phyloP scores from a whole-genome alignment of 2,797 vertebrate species.

The Bradypodion ventrale region DNA sequence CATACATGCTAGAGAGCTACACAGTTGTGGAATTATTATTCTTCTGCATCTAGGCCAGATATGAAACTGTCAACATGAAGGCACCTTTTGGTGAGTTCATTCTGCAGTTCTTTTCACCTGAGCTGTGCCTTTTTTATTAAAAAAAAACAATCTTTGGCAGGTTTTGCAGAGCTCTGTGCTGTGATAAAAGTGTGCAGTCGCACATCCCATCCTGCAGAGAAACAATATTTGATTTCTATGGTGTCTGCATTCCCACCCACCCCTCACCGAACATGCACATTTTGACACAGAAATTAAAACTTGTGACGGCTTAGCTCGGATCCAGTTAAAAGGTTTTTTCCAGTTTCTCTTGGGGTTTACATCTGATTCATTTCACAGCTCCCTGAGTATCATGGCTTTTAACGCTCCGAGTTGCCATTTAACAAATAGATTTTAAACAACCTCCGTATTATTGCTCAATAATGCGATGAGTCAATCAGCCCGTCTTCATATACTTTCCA shows the following conservation, averaged over 20 bases:
- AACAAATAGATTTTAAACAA: conserved; percentile 35
- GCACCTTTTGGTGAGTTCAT: no score
- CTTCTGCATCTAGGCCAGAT: no score
- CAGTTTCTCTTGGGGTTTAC: neutral
- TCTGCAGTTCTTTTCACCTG: no score
- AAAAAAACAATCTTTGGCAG: no score
- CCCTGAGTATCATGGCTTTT: conserved; percentile 11
- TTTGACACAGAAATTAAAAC: neutral
- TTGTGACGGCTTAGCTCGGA: neutral
- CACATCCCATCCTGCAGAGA: no score
- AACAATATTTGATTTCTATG: neutral
- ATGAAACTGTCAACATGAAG: no score
- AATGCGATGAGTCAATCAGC: conserved; percentile 41
- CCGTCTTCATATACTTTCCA: conserved; percentile 28
- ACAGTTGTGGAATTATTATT: no score
- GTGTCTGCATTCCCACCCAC: neutral
- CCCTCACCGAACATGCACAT: neutral
- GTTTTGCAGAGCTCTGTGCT: no score
- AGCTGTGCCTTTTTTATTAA: no score
- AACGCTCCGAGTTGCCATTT: conserved; percentile 37
- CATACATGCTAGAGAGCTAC: no score
- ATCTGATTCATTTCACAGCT: conserved; percentile 11
- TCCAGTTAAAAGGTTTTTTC: neutral
- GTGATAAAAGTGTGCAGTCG: no score
- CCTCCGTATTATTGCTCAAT: conserved; percentile 34